phyloP scores from a whole-genome alignment of 1,140 invertebrate species.

The Pollicipes pollicipes region DNA sequence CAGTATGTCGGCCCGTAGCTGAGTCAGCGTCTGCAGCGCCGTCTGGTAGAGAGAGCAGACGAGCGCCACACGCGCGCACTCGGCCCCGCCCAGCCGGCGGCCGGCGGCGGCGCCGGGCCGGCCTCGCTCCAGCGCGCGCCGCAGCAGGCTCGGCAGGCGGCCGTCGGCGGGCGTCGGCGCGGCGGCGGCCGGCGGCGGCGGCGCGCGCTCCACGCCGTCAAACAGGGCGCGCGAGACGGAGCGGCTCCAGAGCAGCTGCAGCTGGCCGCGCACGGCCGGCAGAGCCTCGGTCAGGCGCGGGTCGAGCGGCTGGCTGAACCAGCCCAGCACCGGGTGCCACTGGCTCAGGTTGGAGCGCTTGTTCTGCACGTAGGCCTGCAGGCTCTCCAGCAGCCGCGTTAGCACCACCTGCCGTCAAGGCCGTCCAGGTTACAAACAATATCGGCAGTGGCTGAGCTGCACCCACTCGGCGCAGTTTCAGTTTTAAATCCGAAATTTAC shows the following conservation, averaged over 20 bases:
- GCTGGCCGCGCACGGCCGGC: conserved; percentile 54
- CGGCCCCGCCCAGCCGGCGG: conserved; percentile 54
- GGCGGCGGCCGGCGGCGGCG: conserved; percentile 3
- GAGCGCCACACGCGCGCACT: conserved; percentile 57
- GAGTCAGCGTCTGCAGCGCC: conserved; percentile 69
- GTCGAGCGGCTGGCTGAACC: conserved; percentile 78
- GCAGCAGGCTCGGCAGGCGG: not conserved
- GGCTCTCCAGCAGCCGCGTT: conserved; percentile 58
- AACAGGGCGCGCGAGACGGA: conserved; percentile 34
- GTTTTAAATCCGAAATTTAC: too few species aligned
- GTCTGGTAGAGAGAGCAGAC: conserved; percentile 84
- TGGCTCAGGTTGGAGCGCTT: conserved; percentile 71
- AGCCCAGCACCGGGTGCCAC: conserved; percentile 95
- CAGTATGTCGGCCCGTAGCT: conserved; percentile 82
- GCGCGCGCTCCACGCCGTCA: conserved; percentile 14
- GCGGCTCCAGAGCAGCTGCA: conserved; percentile 68
- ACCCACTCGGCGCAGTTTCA: too few species aligned
- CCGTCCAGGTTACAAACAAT: too few species aligned
- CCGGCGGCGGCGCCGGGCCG: conserved; percentile 33
- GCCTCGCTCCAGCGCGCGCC: conserved; percentile 10
- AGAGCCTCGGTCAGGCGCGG: conserved; percentile 63
- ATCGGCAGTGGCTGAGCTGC: too few species aligned
- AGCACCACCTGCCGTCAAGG: conserved; percentile 44
- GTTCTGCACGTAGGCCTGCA: conserved; percentile 62
- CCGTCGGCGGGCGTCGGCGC: not conserved